Conservation (phyloP, 2,888 invertebrate species). For the Romanomermis culicivorax region DNA sequence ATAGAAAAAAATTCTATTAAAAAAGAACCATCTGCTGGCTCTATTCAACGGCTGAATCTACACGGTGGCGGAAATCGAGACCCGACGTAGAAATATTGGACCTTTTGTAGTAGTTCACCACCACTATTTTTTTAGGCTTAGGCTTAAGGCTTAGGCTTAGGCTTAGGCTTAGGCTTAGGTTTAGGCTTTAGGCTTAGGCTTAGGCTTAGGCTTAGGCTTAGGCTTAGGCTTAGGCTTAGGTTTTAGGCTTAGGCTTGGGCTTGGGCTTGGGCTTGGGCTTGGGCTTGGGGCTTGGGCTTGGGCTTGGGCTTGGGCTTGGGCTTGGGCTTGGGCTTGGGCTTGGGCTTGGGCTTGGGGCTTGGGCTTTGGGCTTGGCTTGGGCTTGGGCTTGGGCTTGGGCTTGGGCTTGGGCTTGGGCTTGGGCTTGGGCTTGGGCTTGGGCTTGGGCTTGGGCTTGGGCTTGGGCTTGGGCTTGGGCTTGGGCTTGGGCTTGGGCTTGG, state of each 20-base stretch:
- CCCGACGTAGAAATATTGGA: too few species aligned
- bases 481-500: constrained; percentile 12
- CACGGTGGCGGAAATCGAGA: too few species aligned
- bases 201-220: constrained; percentile 13
- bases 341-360: too few species aligned
- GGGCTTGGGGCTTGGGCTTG: too few species aligned
- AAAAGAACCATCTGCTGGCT: too few species aligned
- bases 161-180: too few species aligned
- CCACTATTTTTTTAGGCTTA: too few species aligned
- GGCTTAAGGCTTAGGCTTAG: too few species aligned
- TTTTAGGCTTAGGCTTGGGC: constrained; percentile 10
- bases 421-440: constrained; percentile 14
- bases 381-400: constrained; percentile 12
- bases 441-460: constrained; percentile 12
- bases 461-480: constrained; percentile 11
- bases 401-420: constrained; percentile 15
- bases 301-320: constrained; percentile 9
- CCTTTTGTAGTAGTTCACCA: too few species aligned
- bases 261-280: constrained; percentile 13
- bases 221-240: constrained; percentile 10
- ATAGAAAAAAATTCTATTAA: too few species aligned
- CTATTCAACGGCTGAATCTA: too few species aligned
- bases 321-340: constrained; percentile 12
- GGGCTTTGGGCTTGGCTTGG: constrained; percentile 12
- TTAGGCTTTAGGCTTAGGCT: constrained; percentile 8